phyloP scores from a whole-genome alignment of 2,888 invertebrate species.

The Lepidocyrtoides sp. region DNA sequence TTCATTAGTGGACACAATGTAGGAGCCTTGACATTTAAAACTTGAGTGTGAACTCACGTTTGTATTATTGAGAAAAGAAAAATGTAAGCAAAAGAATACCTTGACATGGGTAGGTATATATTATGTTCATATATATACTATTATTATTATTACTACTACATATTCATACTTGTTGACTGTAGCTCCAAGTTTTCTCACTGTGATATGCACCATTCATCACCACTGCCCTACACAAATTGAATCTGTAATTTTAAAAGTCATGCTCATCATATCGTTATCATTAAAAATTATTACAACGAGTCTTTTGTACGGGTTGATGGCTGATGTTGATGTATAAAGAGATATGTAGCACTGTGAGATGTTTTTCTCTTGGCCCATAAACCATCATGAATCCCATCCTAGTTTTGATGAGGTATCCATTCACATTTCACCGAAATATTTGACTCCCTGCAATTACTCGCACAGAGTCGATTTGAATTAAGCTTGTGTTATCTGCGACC shows the following conservation, averaged over 20 bases:
- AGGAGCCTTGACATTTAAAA: slow-evolving; percentile 5
- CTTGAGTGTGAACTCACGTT: slow-evolving; percentile 41
- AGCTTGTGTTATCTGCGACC: slow-evolving; percentile 21
- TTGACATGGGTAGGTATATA: neutral
- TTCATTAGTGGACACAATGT: neutral
- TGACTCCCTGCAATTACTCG: neutral
- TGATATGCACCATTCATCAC: neutral
- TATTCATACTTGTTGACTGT: too few relatives aligned
- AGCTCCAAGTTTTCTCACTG: too few relatives aligned
- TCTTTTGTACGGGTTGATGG: neutral
- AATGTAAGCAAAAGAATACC: neutral
- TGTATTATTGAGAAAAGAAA: slow-evolving; percentile 2
- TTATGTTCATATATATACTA: neutral
- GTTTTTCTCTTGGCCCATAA: neutral
- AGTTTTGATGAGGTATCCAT: neutral
- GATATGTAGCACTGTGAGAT: neutral
- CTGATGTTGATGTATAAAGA: neutral
- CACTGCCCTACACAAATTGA: neutral
- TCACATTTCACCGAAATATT: neutral
- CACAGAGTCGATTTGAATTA: neutral
- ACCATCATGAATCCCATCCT: neutral
- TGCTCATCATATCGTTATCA: neutral
- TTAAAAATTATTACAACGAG: neutral
- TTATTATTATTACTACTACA: neutral
- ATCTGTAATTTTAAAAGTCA: neutral